Conservation (phyloP, 2,888 invertebrate species). For the Xanthia togata region DNA sequence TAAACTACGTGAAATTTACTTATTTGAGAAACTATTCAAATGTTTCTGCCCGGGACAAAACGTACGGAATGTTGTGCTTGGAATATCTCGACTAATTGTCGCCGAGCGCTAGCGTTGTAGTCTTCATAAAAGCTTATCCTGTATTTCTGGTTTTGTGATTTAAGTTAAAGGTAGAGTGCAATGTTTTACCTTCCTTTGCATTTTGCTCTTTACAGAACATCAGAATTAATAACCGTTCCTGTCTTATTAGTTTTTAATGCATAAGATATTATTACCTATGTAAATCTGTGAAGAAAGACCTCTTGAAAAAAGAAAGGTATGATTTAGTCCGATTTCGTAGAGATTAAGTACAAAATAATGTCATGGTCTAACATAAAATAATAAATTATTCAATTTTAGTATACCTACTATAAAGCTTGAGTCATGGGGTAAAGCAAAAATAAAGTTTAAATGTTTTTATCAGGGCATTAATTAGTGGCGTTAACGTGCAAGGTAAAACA, state of each 20-base stretch:
- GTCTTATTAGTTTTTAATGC: not conserved
- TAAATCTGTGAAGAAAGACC: not conserved
- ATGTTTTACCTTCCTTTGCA: slow-evolving; percentile 2
- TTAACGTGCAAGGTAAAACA: not conserved
- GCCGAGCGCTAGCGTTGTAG: slow-evolving; percentile 20
- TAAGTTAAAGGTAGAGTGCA: slow-evolving; percentile 5
- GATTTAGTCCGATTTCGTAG: not conserved
- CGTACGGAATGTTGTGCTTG: slow-evolving; percentile 44
- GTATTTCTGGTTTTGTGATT: slow-evolving; percentile 21
- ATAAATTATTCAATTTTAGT: not conserved
- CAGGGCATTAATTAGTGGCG: not conserved
- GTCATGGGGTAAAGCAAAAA: not conserved
- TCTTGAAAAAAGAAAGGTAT: not conserved
- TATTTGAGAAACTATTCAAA: slow-evolving; percentile 65
- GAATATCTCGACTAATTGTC: slow-evolving; percentile 61
- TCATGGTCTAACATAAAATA: not conserved
- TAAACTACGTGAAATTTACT: slow-evolving; percentile 71
- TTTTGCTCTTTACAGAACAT: not conserved
- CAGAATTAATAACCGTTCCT: not conserved
- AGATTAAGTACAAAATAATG: not conserved
- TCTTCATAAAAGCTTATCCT: slow-evolving; percentile 54
- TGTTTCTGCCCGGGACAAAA: slow-evolving; percentile 55
- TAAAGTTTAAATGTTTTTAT: not conserved
- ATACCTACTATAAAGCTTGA: not conserved
- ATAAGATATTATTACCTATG: not conserved